Conservation (phyloP, 2,113 vertebrate species). For the Phycodurus eques region DNA sequence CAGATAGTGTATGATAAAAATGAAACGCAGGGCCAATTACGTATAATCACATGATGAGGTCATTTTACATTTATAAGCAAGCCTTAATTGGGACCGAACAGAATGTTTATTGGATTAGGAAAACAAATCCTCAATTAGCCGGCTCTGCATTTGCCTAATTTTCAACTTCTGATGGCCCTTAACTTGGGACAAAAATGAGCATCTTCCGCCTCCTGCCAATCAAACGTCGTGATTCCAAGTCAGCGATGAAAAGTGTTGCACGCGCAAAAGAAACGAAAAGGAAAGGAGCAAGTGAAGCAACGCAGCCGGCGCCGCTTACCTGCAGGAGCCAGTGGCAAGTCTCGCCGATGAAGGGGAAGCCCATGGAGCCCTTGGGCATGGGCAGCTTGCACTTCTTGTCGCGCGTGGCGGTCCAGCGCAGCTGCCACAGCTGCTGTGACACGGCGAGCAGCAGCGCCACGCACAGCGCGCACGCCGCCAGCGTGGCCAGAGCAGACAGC, state of each 20-base stretch:
- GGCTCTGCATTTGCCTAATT: background rate
- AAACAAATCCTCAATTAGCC: background rate
- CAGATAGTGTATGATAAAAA: no score
- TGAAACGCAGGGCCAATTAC: no score
- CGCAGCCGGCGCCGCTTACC: slow-evolving; percentile 75
- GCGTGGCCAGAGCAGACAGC: slow-evolving; percentile 91
- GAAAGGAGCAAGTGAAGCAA: background rate
- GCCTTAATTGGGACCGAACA: background rate
- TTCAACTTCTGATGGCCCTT: background rate
- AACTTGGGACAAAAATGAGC: background rate
- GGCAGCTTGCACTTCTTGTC: slow-evolving; percentile 95
- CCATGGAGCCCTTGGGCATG: slow-evolving; percentile 97
- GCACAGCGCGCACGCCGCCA: slow-evolving; percentile 90
- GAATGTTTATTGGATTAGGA: background rate
- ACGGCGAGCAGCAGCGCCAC: slow-evolving; percentile 90
- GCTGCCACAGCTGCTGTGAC: slow-evolving; percentile 96
- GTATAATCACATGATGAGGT: background rate
- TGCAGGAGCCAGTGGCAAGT: slow-evolving; percentile 97
- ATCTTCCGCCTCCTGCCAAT: slow-evolving; percentile 1
- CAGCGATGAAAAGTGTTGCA: background rate
- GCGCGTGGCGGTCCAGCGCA: slow-evolving; percentile 91
- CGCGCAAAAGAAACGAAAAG: background rate
- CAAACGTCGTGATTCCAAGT: background rate
- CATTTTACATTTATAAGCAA: background rate
- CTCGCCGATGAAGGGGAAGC: slow-evolving; percentile 95